Percentiles rank a stretch among this genome's conserved stretches.
Conservation (phyloP, 2,888 invertebrate genomes). For the Xylocampa areola region DNA sequence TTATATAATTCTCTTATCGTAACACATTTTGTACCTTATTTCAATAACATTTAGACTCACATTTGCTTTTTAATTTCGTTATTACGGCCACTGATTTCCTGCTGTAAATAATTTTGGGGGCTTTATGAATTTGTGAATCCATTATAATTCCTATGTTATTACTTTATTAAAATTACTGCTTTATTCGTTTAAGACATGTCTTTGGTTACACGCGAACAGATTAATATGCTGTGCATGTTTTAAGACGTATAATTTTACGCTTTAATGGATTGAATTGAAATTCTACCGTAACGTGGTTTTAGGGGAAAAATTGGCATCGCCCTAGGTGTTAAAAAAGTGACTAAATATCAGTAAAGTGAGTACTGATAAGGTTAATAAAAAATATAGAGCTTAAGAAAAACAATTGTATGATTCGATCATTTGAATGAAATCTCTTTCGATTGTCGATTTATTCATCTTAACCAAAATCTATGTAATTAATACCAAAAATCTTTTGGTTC, state of each 20-base stretch:
- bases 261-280: conserved; percentile 10
- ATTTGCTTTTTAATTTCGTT: conserved; percentile 18
- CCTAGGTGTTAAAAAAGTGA: neutral
- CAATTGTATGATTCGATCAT: too few relatives aligned
- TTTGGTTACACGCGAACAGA: conserved; percentile 14
- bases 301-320: neutral
- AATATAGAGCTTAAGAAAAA: too few relatives aligned
- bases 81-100: conserved; percentile 39
- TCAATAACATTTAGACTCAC: conserved; percentile 1
- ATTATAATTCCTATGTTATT: conserved; percentile 34
- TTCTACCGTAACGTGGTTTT: neutral
- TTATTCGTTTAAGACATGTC: conserved; percentile 24
- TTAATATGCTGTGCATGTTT: conserved; percentile 23
- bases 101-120: conserved; percentile 37
- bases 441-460: too few relatives aligned
- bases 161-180: conserved; percentile 28
- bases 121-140: conserved; percentile 36
- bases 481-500: too few relatives aligned
- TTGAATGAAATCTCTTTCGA: too few relatives aligned
- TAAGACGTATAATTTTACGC: conserved; percentile 12
- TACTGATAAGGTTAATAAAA: too few relatives aligned
- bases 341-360: too few relatives aligned
- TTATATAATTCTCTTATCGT: conserved; percentile 14
- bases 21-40: conserved; percentile 28
- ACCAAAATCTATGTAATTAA: too few relatives aligned